A percentile compares a stretch with the other conserved stretches of the same genome.
phyloP scores from a whole-genome alignment of 2,113 vertebrate species.

The Taurulus bubalis region DNA sequence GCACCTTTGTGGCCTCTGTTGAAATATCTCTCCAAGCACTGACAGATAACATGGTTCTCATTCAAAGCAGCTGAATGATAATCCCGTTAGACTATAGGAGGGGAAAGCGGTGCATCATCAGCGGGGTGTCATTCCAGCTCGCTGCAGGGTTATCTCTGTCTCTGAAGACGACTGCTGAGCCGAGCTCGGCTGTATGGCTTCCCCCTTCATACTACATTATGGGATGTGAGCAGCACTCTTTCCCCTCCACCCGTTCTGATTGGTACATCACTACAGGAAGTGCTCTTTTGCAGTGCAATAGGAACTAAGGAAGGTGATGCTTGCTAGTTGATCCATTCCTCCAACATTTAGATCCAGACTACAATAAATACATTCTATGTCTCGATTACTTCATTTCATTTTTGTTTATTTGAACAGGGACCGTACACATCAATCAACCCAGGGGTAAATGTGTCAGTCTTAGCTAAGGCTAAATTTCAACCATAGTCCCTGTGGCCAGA shows the following conservation, averaged over 20 bases:
- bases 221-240: conserved; percentile 34
- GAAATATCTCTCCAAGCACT: conserved; percentile 46
- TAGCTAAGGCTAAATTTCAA: no score
- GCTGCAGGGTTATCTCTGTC: conserved; percentile 64
- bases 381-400: no score
- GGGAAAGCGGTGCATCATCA: conserved; percentile 59
- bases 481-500: no score
- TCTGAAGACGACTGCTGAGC: conserved; percentile 53
- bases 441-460: no score
- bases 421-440: no score
- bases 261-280: conserved; percentile 48
- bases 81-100: conserved; percentile 66
- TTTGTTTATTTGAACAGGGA: no score
- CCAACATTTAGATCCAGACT: conserved; percentile 20
- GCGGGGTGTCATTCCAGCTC: conserved; percentile 43
- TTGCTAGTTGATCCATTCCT: conserved; percentile 14
- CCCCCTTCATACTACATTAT: conserved; percentile 39
- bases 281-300: background rate
- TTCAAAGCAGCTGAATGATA: conserved; percentile 70
- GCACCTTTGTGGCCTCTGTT: conserved; percentile 46
- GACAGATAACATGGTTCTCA: conserved; percentile 64
- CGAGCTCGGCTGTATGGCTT: conserved; percentile 37
- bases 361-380: background rate
- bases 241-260: conserved; percentile 41
- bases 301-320: background rate